Conservation (phyloP, 2,113 vertebrate genomes). For the Rhinogobius similis region DNA sequence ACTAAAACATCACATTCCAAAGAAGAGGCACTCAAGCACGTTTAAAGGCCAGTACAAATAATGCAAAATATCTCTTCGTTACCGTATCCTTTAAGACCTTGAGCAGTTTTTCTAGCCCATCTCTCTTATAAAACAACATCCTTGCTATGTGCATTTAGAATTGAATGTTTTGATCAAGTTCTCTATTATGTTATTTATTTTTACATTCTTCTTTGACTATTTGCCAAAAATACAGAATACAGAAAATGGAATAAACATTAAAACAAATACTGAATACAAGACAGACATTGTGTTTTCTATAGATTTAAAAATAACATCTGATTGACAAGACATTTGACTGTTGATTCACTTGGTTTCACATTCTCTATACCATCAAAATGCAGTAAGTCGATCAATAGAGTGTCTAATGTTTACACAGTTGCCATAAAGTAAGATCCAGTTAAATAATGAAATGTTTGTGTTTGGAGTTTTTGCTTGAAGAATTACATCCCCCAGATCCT, state of each 20-base stretch:
- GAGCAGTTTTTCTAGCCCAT: too few relatives aligned
- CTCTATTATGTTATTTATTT: neutral
- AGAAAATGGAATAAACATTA: neutral
- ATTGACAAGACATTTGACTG: neutral
- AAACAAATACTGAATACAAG: neutral
- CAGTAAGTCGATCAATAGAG: neutral
- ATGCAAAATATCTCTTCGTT: too few relatives aligned
- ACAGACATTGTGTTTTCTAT: neutral
- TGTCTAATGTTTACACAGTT: neutral
- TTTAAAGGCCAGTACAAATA: too few relatives aligned
- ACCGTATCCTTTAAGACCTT: too few relatives aligned
- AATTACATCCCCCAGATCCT: conserved; percentile 12
- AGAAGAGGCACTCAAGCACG: too few relatives aligned
- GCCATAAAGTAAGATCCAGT: neutral
- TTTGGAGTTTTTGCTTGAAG: conserved; percentile 4
- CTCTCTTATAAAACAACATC: neutral
- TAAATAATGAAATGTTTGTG: conserved; percentile 1
- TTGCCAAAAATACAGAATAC: too few relatives aligned
- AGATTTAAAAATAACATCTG: neutral
- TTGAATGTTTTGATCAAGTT: neutral
- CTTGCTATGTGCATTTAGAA: neutral
- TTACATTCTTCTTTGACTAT: neutral
- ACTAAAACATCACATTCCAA: too few relatives aligned
- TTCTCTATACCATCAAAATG: neutral
- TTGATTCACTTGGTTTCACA: neutral